A percentile compares a stretch with the other conserved stretches of the same genome.
These are phyloP conservation scores for Drosophila simulans DNA, from an alignment of 1,140 invertebrate genomes.

Conservation along the genomic window DNA sequence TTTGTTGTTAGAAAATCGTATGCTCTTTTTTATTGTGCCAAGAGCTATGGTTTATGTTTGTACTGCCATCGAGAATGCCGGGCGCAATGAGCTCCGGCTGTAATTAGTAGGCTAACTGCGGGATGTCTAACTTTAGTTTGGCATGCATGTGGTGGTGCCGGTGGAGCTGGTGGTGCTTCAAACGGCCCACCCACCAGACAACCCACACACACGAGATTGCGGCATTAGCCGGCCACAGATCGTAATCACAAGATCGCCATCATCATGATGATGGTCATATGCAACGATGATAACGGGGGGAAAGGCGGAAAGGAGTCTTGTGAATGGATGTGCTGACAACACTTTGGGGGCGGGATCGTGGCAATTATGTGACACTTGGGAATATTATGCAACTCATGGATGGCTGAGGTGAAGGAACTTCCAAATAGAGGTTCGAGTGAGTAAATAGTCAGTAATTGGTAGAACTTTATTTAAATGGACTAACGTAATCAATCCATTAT, in stretches of 20 bases:
- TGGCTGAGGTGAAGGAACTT: background rate
- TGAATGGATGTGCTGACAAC: conserved; percentile 26
- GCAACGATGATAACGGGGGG: conserved; percentile 13
- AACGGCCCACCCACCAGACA: conserved; percentile 41
- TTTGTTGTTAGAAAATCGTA: conserved; percentile 53
- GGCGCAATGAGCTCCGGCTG: conserved; percentile 62
- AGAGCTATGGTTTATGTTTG: conserved; percentile 24
- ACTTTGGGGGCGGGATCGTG: conserved; percentile 18
- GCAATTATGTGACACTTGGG: conserved; percentile 34
- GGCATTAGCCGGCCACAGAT: conserved; percentile 41
- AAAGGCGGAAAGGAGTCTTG: conserved; percentile 7
- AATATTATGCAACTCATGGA: conserved; percentile 19
- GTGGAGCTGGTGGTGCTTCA: conserved; percentile 5
- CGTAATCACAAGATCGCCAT: conserved; percentile 34
- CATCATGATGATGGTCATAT: conserved; percentile 24
- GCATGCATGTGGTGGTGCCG: conserved; percentile 43
- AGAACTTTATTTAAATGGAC: background rate
- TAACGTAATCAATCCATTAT: background rate
- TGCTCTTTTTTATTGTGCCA: conserved; percentile 22
- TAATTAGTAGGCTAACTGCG: conserved; percentile 56
- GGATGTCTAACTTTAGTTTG: conserved; percentile 48
- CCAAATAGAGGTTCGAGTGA: background rate
- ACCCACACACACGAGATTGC: conserved; percentile 49
- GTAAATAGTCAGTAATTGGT: conserved; percentile 1
- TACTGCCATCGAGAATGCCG: conserved; percentile 43